Percentiles rank a stretch among this genome's conserved stretches.
Evolutionary conservation across 2,888 invertebrate genomes (phyloP).

Genomic region (Hipparchia semele): DNA sequence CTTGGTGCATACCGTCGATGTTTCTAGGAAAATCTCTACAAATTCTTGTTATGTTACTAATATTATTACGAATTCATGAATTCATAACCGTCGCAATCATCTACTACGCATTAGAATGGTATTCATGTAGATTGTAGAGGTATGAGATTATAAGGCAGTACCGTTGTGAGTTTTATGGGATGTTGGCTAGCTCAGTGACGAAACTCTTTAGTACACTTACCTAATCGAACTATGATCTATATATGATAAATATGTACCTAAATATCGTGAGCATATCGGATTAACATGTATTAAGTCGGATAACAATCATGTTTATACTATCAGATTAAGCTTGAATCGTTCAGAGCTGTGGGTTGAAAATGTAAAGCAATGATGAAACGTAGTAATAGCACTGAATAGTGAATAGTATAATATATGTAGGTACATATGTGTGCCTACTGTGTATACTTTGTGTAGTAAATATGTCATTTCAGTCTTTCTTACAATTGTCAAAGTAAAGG

Average conservation of each 20-base stretch:
- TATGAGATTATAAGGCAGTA: constrained; percentile 1
- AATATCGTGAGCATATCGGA: constrained; percentile 15
- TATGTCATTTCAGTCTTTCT: neutral
- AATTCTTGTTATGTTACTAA: neutral
- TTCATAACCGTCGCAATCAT: constrained; percentile 4
- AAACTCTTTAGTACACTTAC: neutral
- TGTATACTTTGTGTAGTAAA: too few relatives aligned
- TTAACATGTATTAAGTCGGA: constrained; percentile 11
- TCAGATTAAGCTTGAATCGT: neutral
- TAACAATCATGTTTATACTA: constrained; percentile 7
- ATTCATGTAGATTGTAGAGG: neutral
- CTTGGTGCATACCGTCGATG: neutral
- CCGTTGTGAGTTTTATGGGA: constrained; percentile 9
- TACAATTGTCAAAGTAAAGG: too few relatives aligned
- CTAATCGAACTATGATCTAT: neutral
- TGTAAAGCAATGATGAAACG: neutral
- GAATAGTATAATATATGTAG: too few relatives aligned
- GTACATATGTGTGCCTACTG: neutral
- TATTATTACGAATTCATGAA: constrained; percentile 1
- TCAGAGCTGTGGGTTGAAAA: neutral
- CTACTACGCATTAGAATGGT: neutral
- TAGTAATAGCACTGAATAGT: neutral
- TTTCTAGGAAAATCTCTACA: neutral
- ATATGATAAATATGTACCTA: neutral
- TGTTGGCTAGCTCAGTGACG: constrained; percentile 2